These are phyloP conservation scores for Drosophila monieri DNA, from an alignment of 2,888 invertebrate species.

Conservation along the genomic window DNA sequence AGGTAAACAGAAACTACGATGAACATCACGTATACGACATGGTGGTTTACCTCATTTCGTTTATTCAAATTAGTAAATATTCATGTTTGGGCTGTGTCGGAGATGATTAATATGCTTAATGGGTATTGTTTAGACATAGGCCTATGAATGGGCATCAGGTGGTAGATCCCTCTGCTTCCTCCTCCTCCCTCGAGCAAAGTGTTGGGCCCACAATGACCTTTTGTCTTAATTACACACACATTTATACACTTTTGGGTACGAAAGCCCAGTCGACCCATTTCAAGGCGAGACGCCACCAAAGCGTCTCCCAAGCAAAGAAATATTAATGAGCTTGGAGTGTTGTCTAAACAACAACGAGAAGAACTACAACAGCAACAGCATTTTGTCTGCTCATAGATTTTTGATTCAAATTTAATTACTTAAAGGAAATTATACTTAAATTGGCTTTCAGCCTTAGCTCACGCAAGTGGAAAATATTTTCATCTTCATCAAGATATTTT, in stretches of 20 bases:
- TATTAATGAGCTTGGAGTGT: constrained; percentile 45
- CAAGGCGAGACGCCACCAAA: constrained; percentile 36
- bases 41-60: constrained; percentile 11
- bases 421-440: constrained; percentile 57
- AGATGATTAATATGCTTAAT: constrained; percentile 45
- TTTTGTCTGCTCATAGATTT: constrained; percentile 39
- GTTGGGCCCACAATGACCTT: constrained; percentile 30
- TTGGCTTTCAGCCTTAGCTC: constrained; percentile 48
- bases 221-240: constrained; percentile 46
- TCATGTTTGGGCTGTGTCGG: constrained; percentile 14
- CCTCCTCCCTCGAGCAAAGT: not conserved
- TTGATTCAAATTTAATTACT: constrained; percentile 60
- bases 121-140: constrained; percentile 27
- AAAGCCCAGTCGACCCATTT: constrained; percentile 24
- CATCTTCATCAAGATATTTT: constrained; percentile 41
- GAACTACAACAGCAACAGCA: constrained; percentile 13
- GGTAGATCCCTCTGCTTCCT: not conserved
- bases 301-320: constrained; percentile 39
- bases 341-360: constrained; percentile 29
- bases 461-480: constrained; percentile 53
- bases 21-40: constrained; percentile 27
- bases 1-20: constrained; percentile 14
- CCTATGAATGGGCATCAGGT: constrained; percentile 26
- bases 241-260: not conserved
- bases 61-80: constrained; percentile 24